Percentiles rank a stretch among this genome's conserved stretches.
These are phyloP conservation scores for Tyrannus savana DNA, from an alignment of 2,113 vertebrate species.

Conservation along the genomic window DNA sequence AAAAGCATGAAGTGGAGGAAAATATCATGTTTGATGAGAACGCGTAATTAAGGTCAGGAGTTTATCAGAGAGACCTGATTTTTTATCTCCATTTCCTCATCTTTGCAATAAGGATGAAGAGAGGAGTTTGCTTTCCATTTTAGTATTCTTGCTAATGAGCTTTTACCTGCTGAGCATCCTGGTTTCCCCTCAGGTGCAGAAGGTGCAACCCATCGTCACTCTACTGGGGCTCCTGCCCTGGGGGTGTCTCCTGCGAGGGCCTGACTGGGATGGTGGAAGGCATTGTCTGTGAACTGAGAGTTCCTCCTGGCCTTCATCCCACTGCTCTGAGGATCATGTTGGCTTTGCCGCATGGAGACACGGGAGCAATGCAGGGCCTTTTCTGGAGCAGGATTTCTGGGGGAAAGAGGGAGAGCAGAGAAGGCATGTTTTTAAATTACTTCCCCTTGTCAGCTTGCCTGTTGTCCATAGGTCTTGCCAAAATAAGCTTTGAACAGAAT, in stretches of 20 bases:
- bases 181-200: background rate
- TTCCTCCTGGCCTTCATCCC: background rate
- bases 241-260: rapidly evolving
- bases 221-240: rapidly evolving
- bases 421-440: background rate
- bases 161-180: background rate
- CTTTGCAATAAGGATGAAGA: background rate
- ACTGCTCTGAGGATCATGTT: rapidly evolving
- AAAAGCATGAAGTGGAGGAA: background rate
- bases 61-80: background rate
- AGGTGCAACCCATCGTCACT: rapidly evolving
- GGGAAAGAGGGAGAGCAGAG: background rate
- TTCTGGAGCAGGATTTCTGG: background rate
- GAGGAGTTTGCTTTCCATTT: background rate
- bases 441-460: rapidly evolving
- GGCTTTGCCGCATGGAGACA: background rate
- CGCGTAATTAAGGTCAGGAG: background rate
- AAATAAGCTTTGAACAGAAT: background rate
- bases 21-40: background rate
- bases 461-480: background rate
- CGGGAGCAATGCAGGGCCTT: rapidly evolving
- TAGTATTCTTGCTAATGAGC: background rate
- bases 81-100: background rate
- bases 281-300: rapidly evolving
- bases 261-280: background rate